Base-by-base conservation (phyloP, 2,888 invertebrate species). In the Hypselothyrea guttata region DNA sequence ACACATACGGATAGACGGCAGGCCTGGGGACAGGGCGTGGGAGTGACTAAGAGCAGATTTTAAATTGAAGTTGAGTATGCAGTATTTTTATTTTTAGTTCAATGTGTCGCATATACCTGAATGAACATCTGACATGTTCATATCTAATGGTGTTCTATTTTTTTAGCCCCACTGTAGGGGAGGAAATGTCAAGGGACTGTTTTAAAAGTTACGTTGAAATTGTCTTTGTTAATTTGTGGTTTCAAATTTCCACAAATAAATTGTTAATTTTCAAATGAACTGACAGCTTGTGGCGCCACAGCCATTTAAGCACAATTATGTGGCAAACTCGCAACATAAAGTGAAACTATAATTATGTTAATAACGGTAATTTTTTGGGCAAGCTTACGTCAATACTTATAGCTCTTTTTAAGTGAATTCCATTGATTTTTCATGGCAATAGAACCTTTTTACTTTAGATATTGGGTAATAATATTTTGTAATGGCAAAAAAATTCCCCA, bases 21-120 rank as follows among this genome's bases (percentile, higher is more conserved):
- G 55, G 53, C 42, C 22, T 22, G 54, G 35, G 11, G 31, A 45
- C n/a, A 45, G 55, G 53, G 47, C 56, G 69, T 69, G 71, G 71
- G 69, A 69, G 69, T 71, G 53, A 49, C 42, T 55, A 33, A n/a
- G 4, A 9, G 34, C 7, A 12, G 2, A 34, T 0, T 22, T 22
- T 22, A 5, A 13, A 34, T 12, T 0, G 7, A 7, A 13, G 12
- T 12, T 13, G 8, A 30, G 34, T 7, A 16, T 28, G 44, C 5
- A 34, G 18, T 16, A 54, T 65, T n/a, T n/a, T n/a, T 66, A 61
- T 66, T 66, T 71, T 34, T 49, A 45, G 44, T 11, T 12, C 47
- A 35, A 22, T 38, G 51, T 18, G 7, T 38, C 38, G 28, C 41
- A 48, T 34, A 53, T 54, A 71, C 53, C 71, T 69, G 69, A 48